phyloP scores from a whole-genome alignment of 2,113 vertebrate genomes.

The Ictalurus furcatus region DNA sequence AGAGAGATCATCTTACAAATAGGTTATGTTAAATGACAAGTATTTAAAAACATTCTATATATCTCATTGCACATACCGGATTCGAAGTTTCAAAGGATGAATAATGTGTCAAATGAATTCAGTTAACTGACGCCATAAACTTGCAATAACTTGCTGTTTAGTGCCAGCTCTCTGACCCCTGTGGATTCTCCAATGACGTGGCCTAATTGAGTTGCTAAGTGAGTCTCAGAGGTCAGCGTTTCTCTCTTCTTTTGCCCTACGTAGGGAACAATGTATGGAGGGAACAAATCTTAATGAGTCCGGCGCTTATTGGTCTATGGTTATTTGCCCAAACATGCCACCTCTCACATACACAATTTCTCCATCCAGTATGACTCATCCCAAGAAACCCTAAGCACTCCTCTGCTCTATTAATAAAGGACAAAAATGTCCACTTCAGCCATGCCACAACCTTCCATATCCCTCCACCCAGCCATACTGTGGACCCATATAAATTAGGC shows the following conservation, averaged over 20 bases:
- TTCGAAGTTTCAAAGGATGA: slow-evolving; percentile 40
- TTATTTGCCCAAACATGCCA: slow-evolving; percentile 45
- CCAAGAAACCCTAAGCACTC: slow-evolving; percentile 26
- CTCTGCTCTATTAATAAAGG: slow-evolving; percentile 40
- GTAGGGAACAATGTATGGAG: slow-evolving; percentile 21
- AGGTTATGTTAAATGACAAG: slow-evolving; percentile 46
- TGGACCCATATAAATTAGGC: slow-evolving; percentile 22
- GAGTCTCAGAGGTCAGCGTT: slow-evolving; percentile 35
- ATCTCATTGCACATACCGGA: slow-evolving; percentile 33
- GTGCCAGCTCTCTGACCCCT: slow-evolving; percentile 38
- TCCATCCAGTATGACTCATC: slow-evolving; percentile 53
- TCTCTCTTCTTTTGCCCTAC: slow-evolving; percentile 40
- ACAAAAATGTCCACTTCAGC: slow-evolving; percentile 45
- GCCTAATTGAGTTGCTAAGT: slow-evolving; percentile 48
- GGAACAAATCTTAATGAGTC: slow-evolving; percentile 46
- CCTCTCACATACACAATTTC: slow-evolving; percentile 40
- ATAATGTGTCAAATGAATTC: slow-evolving; percentile 24
- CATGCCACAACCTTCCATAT: slow-evolving; percentile 34
- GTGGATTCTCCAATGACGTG: slow-evolving; percentile 27
- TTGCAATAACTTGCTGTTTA: slow-evolving; percentile 22
- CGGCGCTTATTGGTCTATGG: slow-evolving; percentile 33
- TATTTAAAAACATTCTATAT: slow-evolving; percentile 47
- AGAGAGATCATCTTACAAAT: slow-evolving; percentile 43
- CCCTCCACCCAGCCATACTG: slow-evolving; percentile 30
- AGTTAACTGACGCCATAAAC: slow-evolving; percentile 40